Evolutionary conservation across 2,113 vertebrate genomes (phyloP), one percentile per base, ranked within the genome.

Genomic region (Monopterus albus): DNA sequence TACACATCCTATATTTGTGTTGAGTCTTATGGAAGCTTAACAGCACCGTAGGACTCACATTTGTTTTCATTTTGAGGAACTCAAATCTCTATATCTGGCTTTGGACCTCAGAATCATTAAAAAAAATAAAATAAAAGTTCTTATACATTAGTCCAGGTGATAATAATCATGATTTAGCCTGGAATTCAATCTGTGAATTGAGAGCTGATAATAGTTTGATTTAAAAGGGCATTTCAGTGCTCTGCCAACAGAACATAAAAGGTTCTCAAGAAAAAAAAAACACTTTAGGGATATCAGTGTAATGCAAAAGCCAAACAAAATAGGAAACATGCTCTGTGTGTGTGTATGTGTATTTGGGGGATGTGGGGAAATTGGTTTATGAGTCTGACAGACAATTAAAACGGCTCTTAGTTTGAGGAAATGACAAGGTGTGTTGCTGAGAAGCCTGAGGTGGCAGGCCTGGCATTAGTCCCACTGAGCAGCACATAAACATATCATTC

Each of bases 401-500:
- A 28, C 33, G 39, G 38, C 33, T 49, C 78, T 64, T 69, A 57
- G 68, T 43, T 63, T 14, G 47, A 67, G 56, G 51, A 77, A 77
- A 85, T 56, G 68, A 78, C 61, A 63, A 71, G 59, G 73, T 60
- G 65, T 58, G 70, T 43, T 83, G 78, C 65, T 77, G 86, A 87
- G 67, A 69, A 68, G 83, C 56, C 42, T 3, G 25, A 78, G 64
- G 69, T 71, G 79, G 65, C 79, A 72, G 65, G 15, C 17, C 52
- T 81, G 87, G 72, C 79, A 72, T 72, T 36, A 77, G 52, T 71
- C 58, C 42, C 35, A 21, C 43, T 55, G 18, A 42, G 64, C 50
- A 71, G 46, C 78, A 64, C 71, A 83, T 87, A 84, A 89, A 90
- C 84, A 81, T 82, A 64, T 68, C 47, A 80, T 72, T 83, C 45